Conservation (phyloP, 2,113 vertebrate genomes). For the Laticauda colubrina region DNA sequence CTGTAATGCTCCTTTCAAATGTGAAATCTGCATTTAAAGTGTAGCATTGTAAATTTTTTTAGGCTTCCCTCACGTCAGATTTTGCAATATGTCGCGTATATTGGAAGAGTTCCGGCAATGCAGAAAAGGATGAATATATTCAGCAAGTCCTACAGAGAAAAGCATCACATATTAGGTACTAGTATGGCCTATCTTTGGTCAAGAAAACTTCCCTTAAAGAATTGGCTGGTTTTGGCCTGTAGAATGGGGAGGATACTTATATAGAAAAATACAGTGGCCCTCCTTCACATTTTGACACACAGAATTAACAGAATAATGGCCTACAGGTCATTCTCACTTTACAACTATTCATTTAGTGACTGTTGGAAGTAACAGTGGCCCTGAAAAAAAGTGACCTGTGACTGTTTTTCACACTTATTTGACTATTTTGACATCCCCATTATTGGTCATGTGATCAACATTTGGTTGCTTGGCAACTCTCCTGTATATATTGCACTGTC, state of each 20-base stretch:
- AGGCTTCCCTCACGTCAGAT: slow-evolving; percentile 78
- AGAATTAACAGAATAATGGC: background rate
- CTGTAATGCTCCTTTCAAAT: background rate
- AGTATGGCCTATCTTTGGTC: background rate
- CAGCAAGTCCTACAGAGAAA: slow-evolving; percentile 65
- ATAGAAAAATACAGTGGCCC: background rate
- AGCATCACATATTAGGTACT: slow-evolving; percentile 73
- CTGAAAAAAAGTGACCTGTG: background rate
- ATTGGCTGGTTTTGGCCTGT: background rate
- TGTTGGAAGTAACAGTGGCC: background rate
- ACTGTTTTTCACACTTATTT: background rate
- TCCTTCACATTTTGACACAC: background rate
- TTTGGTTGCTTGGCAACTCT: background rate
- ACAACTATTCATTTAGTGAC: background rate
- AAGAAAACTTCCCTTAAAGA: background rate
- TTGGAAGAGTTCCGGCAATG: slow-evolving; percentile 70
- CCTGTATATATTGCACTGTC: background rate
- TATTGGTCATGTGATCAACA: background rate
- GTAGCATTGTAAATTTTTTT: background rate
- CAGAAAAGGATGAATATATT: slow-evolving; percentile 52
- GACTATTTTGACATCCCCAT: background rate
- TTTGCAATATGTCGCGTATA: slow-evolving; percentile 78
- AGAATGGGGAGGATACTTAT: background rate
- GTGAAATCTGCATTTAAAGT: background rate
- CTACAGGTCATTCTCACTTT: background rate